Conservation (phyloP, 1,140 invertebrate species). For the Drosophila sproati region DNA sequence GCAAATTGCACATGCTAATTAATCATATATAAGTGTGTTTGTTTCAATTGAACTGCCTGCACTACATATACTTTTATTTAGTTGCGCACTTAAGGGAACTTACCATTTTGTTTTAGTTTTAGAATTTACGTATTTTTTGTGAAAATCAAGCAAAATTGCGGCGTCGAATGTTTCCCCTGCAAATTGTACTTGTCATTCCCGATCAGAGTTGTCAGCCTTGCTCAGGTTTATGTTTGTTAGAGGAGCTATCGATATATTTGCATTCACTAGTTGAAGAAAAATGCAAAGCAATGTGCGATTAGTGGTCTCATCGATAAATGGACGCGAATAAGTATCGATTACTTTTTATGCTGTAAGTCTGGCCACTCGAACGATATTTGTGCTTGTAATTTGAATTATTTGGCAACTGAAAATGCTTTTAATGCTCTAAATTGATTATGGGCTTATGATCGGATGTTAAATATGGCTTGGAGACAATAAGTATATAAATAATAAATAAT, state of each 20-base stretch:
- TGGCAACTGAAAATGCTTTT: no score
- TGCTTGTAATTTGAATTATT: no score
- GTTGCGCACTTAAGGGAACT: not conserved
- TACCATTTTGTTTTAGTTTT: slow-evolving; percentile 40
- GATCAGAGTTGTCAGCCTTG: slow-evolving; percentile 24
- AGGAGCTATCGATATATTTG: slow-evolving; percentile 11
- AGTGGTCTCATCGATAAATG: not conserved
- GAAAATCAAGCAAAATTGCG: slow-evolving; percentile 30
- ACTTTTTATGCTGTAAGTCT: no score
- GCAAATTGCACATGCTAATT: slow-evolving; percentile 5
- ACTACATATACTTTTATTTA: not conserved
- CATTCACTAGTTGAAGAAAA: no score
- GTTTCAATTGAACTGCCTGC: not conserved
- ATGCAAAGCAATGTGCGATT: not conserved
- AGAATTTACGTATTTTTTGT: slow-evolving; percentile 10
- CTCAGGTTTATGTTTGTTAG: not conserved
- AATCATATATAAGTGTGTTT: not conserved
- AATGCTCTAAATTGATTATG: no score
- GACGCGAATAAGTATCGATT: no score
- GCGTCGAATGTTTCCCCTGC: slow-evolving; percentile 34
- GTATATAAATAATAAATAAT: no score
- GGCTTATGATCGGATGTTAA: no score
- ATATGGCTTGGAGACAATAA: no score
- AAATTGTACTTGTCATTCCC: slow-evolving; percentile 53
- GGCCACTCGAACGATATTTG: no score